These are phyloP conservation scores for Nephila pilipes DNA, from an alignment of 1,140 invertebrate genomes.

Conservation along the genomic window DNA sequence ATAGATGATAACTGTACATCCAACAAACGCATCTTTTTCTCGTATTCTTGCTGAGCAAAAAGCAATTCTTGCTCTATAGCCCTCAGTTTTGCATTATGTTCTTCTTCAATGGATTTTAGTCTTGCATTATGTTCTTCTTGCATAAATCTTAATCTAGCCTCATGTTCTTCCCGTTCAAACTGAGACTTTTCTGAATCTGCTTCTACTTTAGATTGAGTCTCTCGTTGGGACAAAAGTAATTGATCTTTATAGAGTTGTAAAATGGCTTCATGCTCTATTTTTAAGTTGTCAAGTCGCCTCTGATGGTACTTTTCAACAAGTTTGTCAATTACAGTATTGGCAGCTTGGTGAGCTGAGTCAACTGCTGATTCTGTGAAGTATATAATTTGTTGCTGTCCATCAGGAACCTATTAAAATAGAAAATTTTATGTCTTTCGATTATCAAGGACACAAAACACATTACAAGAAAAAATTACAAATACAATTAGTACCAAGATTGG, in stretches of 20 bases:
- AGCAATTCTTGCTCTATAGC: conserved; percentile 74
- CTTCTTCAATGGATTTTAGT: conserved; percentile 70
- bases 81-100: conserved; percentile 64
- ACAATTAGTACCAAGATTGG: no score
- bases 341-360: conserved; percentile 71
- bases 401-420: conserved; percentile 45
- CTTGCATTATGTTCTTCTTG: conserved; percentile 68
- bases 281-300: conserved; percentile 68
- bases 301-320: conserved; percentile 75
- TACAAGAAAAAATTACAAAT: no score
- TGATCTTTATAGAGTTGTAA: conserved; percentile 72
- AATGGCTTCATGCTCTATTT: conserved; percentile 73
- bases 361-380: conserved; percentile 75
- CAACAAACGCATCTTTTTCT: conserved; percentile 73
- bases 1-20: conserved; percentile 72
- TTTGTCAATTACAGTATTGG: conserved; percentile 74
- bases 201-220: conserved; percentile 69
- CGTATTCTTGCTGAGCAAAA: conserved; percentile 71
- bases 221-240: conserved; percentile 49
- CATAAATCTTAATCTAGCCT: conserved; percentile 61
- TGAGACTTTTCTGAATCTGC: conserved; percentile 59
- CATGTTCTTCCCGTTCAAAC: conserved; percentile 70
- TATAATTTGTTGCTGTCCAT: conserved; percentile 75
- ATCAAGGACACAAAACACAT: no score
- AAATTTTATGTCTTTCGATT: no score